Evolutionary conservation across 2,888 invertebrate genomes (phyloP), one percentile per base, ranked within the genome.

Genomic region (Euclidia mi): DNA sequence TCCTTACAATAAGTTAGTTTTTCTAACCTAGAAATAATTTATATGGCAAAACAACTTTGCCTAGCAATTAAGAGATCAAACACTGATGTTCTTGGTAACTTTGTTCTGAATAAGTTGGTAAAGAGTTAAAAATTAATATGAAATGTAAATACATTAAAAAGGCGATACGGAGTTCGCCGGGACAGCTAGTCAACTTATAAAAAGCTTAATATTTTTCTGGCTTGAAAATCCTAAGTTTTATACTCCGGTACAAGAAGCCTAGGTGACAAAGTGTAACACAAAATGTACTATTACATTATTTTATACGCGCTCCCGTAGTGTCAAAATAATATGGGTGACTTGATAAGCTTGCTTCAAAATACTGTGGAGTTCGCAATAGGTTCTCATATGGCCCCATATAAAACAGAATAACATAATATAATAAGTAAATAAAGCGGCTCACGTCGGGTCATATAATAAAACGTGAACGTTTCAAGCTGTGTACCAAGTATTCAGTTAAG

Each of bases 401-500:
- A 78, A 72, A 67, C 69, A 57, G 42, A 58, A 62, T 65, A 74
- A 68, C 63, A 72, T 76, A 76, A 76, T 71, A 78, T 79, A 68
- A 82, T 81, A 84, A 84, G 78, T 78, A 81, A 85, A 85, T 81
- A 86, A 86, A 87, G 62, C 82, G 76, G 47, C 74, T 74, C 88
- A 86, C 86, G 86, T 86, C 71, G 74, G 64, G 63, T 64, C 70
- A 77, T 82, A 83, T 83, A 84, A 74, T 88, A 89, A 88, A 89
- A 89, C 86, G 85, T 82, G 86, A 78, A 79, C 78, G 78, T 76
- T 81, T 78, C 76, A 79, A 74, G 79, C 73, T 77, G 80, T 86
- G 81, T 85, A 85, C 86, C 84, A 87, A 88, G 89, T 89, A 90
- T 89, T 89, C 89, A 88, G 89, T 90, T 88, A 87, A 68, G 82